Evolutionary conservation across 2,888 invertebrate genomes (phyloP).

Genomic region (Leptinotarsa rubiginosa): DNA sequence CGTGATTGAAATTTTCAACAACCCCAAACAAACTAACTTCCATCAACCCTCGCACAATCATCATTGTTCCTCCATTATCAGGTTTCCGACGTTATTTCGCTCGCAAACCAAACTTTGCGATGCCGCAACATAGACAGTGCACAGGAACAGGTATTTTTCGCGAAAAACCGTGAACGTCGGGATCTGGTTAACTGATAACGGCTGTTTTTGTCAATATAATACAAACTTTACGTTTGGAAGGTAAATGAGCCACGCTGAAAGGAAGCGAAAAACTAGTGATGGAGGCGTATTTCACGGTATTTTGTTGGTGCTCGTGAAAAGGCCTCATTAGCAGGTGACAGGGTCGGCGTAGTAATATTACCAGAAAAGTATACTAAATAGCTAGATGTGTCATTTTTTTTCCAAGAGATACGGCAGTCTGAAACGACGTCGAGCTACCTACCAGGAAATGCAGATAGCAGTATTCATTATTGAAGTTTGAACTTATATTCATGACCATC

Average conservation of each 20-base stretch:
- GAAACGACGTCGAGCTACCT: too few relatives aligned
- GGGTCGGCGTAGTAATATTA: neutral
- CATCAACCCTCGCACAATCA: conserved; percentile 12
- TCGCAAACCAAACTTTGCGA: conserved; percentile 7
- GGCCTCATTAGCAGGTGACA: neutral
- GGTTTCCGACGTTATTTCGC: neutral
- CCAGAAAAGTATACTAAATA: too few relatives aligned
- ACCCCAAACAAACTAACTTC: conserved; percentile 12
- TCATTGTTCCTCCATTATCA: conserved; percentile 18
- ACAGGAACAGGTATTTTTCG: conserved; percentile 13
- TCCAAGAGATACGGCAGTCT: too few relatives aligned
- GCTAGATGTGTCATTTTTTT: too few relatives aligned
- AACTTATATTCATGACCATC: too few relatives aligned
- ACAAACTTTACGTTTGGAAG: conserved; percentile 51
- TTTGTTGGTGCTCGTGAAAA: conserved; percentile 13
- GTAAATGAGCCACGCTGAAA: conserved; percentile 42
- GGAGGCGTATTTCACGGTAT: conserved; percentile 12
- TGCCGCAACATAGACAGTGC: neutral
- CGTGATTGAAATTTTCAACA: neutral
- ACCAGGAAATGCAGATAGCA: too few relatives aligned
- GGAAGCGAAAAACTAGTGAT: conserved; percentile 35
- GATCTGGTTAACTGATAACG: conserved; percentile 46
- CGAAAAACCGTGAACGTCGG: conserved; percentile 43
- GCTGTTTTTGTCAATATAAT: conserved; percentile 51
- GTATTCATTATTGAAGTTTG: too few relatives aligned